Evolutionary conservation across 1,140 invertebrate species (phyloP), one percentile per base, ranked within the genome.

Genomic region (Halyomorpha halys): DNA sequence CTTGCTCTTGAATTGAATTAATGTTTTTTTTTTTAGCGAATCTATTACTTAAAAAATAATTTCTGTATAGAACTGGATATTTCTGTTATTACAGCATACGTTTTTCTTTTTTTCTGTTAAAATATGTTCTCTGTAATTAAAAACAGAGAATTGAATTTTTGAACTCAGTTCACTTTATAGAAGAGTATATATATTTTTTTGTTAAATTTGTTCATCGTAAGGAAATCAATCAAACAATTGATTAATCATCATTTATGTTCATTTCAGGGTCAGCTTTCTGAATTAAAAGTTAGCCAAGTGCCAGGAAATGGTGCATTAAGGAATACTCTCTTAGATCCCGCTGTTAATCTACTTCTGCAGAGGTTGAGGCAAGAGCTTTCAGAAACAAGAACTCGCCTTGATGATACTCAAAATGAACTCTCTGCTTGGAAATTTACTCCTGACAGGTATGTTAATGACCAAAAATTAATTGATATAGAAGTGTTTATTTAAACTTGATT

Each of bases 361-460:
- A 85, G 87, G 74, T 83, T 98, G 73, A 86, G 91, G 68, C 89
- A 92, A 75, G 94, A 98, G 77, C 77, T 98, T 65, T 86, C 91
- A 63, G 83, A 86, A 47, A 89, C 90, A 13, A 92, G 91, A 77
- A 86, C 90, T 47, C 90, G 90, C 76, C 80, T 97, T 64, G 94
- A 98, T 76, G 94, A 98, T 78, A 97, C 93, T 25, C 94, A 98
- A 78, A 97, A 95, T 78, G 95, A 98, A 82, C 79, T 98, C 25
- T 91, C 89, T 66, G 95, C 95, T 1, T 98, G 95, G 95, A 98
- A 98, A 77, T 98, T 98, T 74, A 98, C 94, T 19, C 92, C 95
- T 34, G 95, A 98, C 77, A 97, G 92, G 86, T 87, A 74, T 34
- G 53, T 27, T 23, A 4, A 15, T 30, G 8, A 8, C 27, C 3